Base-by-base conservation (phyloP, 2,888 invertebrate species). In the Linnaemya vulpina region DNA sequence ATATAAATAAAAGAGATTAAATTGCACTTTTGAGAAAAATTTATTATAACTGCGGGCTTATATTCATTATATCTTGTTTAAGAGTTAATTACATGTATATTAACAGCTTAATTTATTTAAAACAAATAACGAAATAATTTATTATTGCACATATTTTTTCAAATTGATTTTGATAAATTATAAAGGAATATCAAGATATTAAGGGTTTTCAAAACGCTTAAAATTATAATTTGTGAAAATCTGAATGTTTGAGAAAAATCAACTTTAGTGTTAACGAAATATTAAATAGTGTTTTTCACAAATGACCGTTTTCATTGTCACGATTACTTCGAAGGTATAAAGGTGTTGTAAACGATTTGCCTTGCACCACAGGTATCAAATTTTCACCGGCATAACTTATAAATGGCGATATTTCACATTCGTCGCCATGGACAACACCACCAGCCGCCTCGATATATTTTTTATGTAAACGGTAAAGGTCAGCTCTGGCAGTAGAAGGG, bases 331-430 rank as follows among this genome's bases (percentile, higher is more conserved):
- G 93, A 81, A 95, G 92, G 89, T 95, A 93, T 86, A 94, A 93
- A 38, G 97, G 97, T 15, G 93, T 92, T 7, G 95, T 94, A 87
- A 96, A 96, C 15, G 94, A 94, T 90, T 96, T 95, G 40, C 94
- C 95, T 58, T 93, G 93, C 0, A 96, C 96, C 49, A 95, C 90
- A 3, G 94, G 92, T 73, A 94, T 93, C 79, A 98, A 93, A 90
- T 96, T 96, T 93, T 99, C 99, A 2, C 99, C 99, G 58, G 95
- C 95, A 87, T 98, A 99, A 0, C 98, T 97, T 3, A 98, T 92
- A 4, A 98, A 93, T 0, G 99, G 98, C 11, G 98, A 98, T 82
- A 99, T 96, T 93, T 99, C 99, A 87, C 97, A 95, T 84, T 95
- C 94, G 43, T 94, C 93, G 43, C 94, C 94, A 20, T 93, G 93